A percentile compares a stretch with the other conserved stretches of the same genome.
Conservation (phyloP, 2,797 vertebrate species). For the Hoplostethus mediterraneus region DNA sequence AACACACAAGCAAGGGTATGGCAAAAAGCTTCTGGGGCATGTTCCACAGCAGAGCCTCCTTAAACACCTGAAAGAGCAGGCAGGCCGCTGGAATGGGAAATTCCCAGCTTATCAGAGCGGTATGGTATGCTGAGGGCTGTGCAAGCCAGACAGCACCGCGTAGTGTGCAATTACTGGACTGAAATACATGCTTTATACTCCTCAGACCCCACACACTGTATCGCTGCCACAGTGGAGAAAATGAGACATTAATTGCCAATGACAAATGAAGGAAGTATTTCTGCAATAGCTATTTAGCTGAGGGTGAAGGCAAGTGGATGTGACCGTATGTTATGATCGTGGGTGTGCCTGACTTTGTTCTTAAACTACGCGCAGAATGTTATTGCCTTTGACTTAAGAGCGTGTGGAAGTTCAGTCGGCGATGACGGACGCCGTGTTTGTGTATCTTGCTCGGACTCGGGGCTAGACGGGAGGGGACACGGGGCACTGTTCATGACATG, state of each 20-base stretch:
- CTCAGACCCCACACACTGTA: conserved; percentile 69
- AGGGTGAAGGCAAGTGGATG: conserved; percentile 19
- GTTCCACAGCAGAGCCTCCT: conserved; percentile 52
- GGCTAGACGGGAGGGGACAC: conserved; percentile 38
- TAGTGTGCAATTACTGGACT: conserved; percentile 71
- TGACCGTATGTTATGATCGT: conserved; percentile 24
- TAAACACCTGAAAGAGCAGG: conserved; percentile 73
- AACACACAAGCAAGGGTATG: conserved; percentile 28
- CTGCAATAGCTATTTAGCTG: conserved; percentile 21
- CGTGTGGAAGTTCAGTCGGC: conserved; percentile 30
- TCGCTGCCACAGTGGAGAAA: conserved; percentile 35
- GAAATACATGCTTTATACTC: conserved; percentile 48
- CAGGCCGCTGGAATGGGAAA: conserved; percentile 57
- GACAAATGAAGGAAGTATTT: conserved; percentile 53
- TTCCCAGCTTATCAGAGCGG: conserved; percentile 55
- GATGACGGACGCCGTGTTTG: conserved; percentile 55
- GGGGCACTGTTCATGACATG: conserved; percentile 65
- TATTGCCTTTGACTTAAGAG: conserved; percentile 36
- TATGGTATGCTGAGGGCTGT: conserved; percentile 55
- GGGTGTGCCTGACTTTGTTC: conserved; percentile 9
- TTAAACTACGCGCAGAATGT: neutral
- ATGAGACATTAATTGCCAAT: conserved; percentile 32
- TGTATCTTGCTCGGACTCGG: conserved; percentile 48
- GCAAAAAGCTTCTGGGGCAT: conserved; percentile 54
- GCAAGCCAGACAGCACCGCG: conserved; percentile 35